phyloP scores from a whole-genome alignment of 2,797 vertebrate species.

The Podargus strigoides region DNA sequence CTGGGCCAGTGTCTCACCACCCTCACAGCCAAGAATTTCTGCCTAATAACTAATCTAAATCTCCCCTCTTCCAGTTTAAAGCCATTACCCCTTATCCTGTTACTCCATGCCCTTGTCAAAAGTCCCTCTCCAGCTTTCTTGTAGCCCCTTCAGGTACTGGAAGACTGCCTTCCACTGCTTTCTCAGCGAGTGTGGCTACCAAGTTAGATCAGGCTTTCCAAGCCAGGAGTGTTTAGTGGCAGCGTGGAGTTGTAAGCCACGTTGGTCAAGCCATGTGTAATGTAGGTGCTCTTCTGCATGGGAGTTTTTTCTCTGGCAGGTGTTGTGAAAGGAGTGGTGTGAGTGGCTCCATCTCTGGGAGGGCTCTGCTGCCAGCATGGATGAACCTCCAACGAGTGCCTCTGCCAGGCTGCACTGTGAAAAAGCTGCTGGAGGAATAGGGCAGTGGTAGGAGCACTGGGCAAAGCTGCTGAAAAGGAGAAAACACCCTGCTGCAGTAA shows the following conservation, averaged over 20 bases:
- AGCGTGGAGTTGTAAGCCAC: neutral
- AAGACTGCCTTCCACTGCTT: neutral
- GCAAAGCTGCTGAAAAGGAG: neutral
- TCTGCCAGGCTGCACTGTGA: neutral
- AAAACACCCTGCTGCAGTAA: constrained; percentile 5
- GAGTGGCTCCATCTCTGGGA: neutral
- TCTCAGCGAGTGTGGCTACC: neutral
- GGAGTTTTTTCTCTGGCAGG: neutral
- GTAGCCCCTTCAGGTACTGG: no score
- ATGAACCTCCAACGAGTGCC: neutral
- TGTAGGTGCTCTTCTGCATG: neutral
- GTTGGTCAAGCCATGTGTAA: neutral
- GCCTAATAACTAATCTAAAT: no score
- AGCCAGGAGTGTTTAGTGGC: neutral
- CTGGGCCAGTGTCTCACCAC: no score
- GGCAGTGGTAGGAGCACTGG: neutral
- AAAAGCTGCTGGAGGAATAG: neutral
- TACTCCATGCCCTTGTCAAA: no score
- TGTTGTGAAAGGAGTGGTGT: neutral
- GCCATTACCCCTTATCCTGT: no score
- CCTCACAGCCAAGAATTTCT: no score
- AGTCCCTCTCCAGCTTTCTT: no score
- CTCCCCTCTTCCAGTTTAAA: no score
- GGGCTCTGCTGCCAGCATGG: neutral
- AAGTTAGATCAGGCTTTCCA: neutral